phyloP scores from a whole-genome alignment of 37 sponge, comb jelly and placozoan genomes.

The Halichondria panicea region DNA sequence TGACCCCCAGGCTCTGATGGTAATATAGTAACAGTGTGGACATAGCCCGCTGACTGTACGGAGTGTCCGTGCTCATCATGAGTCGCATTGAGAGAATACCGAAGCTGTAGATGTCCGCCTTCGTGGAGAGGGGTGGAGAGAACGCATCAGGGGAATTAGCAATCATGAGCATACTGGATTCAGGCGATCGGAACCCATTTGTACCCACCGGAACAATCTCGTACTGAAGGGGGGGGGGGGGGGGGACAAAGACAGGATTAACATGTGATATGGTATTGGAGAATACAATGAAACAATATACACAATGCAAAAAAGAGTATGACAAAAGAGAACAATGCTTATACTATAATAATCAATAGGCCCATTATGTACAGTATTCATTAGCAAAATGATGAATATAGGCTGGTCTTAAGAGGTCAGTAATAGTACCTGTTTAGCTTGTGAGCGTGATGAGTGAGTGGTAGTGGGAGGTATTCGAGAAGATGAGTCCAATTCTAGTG shows the following conservation, averaged over 20 bases:
- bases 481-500: slow-evolving; percentile 50
- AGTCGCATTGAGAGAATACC: slow-evolving; percentile 11
- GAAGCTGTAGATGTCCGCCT: slow-evolving; percentile 34
- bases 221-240: not conserved
- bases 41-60: slow-evolving; percentile 19
- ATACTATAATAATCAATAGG: no score
- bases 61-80: slow-evolving; percentile 18
- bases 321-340: no score
- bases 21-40: not conserved
- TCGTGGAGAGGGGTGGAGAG: not conserved
- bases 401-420: no score
- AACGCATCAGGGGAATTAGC: not conserved
- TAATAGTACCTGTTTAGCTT: no score
- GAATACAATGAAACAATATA: no score
- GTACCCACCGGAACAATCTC: slow-evolving; percentile 29
- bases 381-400: no score
- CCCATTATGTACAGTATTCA: no score
- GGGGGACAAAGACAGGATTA: no score
- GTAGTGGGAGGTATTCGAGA: no score
- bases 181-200: slow-evolving; percentile 26
- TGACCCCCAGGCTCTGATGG: not conserved
- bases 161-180: not conserved
- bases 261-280: no score
- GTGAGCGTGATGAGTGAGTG: not conserved
- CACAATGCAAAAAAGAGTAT: no score